These are phyloP conservation scores for Brachionus manjavacas DNA, from an alignment of 1,140 invertebrate genomes.

Conservation along the genomic window DNA sequence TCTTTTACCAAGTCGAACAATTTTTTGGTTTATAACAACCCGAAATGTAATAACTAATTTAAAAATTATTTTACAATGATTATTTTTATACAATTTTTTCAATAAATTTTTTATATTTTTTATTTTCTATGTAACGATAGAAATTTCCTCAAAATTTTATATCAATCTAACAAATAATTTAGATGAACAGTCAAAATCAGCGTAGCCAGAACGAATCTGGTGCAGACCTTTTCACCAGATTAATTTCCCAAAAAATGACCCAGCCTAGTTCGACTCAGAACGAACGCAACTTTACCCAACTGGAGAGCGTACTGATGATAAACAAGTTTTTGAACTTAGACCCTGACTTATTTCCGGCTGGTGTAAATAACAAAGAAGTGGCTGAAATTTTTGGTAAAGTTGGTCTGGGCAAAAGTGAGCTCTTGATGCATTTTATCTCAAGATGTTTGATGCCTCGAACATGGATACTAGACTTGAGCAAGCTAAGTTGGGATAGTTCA, in stretches of 20 bases:
- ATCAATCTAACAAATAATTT: neutral
- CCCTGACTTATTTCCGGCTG: neutral
- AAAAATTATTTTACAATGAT: neutral
- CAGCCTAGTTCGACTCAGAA: neutral
- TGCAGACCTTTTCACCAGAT: slow-evolving; percentile 1
- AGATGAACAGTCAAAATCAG: slow-evolving; percentile 21
- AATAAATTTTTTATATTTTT: neutral
- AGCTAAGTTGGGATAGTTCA: neutral
- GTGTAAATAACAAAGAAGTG: slow-evolving; percentile 1
- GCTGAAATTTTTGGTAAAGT: slow-evolving; percentile 8
- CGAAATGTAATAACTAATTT: neutral
- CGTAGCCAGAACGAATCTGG: slow-evolving; percentile 1
- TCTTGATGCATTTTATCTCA: neutral
- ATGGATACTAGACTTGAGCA: neutral
- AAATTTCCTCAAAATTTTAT: neutral
- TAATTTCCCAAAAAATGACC: neutral
- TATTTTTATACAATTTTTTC: neutral
- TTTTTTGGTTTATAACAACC: slow-evolving; percentile 18
- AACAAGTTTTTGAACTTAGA: neutral
- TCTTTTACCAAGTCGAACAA: neutral
- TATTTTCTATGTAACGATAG: slow-evolving; percentile 5
- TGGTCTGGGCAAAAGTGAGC: neutral
- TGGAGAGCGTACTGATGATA: neutral
- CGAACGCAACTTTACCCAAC: neutral
- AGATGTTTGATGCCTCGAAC: neutral